Percentiles rank a stretch among this genome's conserved stretches.
Evolutionary conservation across 2,797 vertebrate species (phyloP).

Genomic region (Nasua narica): DNA sequence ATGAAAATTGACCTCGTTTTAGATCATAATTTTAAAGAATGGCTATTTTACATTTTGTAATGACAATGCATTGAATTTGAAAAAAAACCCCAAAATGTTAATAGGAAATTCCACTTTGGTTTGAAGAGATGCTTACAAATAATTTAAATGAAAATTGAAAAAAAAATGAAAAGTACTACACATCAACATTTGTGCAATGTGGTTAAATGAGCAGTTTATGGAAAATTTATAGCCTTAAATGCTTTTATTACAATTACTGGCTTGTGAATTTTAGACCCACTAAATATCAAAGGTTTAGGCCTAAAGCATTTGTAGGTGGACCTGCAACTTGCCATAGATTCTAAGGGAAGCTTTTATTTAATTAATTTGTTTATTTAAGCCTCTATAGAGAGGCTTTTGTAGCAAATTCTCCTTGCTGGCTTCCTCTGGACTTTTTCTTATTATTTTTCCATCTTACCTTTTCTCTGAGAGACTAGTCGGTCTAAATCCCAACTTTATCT

Average conservation of each 20-base stretch:
- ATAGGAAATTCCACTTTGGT: neutral
- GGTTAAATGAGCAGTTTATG: neutral
- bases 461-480: neutral
- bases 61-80: neutral
- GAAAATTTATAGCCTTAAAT: neutral
- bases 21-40: conserved; percentile 8
- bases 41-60: neutral
- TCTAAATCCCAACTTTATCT: neutral
- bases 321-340: neutral
- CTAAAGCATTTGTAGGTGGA: neutral
- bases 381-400: neutral
- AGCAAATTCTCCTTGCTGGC: neutral
- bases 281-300: neutral
- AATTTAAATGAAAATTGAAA: neutral
- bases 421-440: neutral
- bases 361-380: neutral
- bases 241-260: neutral
- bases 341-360: neutral
- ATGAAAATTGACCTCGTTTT: conserved; percentile 3
- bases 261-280: neutral
- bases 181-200: neutral
- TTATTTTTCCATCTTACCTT: neutral
- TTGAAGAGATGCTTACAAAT: neutral
- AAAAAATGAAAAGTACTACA: neutral
- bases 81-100: neutral